Evolutionary conservation across 2,797 vertebrate species (phyloP).

Genomic region (Crypturellus tataupa): DNA sequence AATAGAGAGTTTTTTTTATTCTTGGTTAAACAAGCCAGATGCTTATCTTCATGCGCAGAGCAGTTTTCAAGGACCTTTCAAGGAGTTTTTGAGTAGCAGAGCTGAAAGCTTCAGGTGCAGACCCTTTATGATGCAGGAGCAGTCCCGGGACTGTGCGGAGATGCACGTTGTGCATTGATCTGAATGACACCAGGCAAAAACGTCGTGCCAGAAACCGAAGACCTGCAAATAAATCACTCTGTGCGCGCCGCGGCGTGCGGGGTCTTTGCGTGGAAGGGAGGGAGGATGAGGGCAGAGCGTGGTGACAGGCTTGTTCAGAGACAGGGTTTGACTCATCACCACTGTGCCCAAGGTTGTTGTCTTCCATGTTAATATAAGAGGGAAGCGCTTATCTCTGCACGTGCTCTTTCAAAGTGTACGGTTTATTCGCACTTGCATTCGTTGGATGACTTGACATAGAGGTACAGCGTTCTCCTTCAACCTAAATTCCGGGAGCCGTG

Average conservation of each 20-base stretch:
- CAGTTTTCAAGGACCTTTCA: background rate
- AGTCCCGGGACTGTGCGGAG: background rate
- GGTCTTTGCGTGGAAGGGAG: accelerated
- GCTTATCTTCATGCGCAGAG: background rate
- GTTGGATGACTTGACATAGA: background rate
- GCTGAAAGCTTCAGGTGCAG: background rate
- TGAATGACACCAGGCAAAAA: background rate
- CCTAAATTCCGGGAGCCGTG: background rate
- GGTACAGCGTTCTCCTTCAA: background rate
- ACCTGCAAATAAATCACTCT: background rate
- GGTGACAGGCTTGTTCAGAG: background rate
- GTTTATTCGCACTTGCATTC: background rate
- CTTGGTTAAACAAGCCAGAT: constrained; percentile 4
- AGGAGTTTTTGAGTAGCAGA: background rate
- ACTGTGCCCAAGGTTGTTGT: background rate
- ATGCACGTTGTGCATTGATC: background rate
- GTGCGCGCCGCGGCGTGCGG: background rate
- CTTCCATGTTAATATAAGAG: background rate
- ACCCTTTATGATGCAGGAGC: background rate
- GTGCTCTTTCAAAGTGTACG: background rate
- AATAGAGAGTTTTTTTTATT: background rate
- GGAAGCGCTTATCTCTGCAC: background rate
- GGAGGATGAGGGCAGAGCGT: background rate
- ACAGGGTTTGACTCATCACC: background rate
- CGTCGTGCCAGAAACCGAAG: background rate